phyloP scores from a whole-genome alignment of 53 echinoderm and acorn worm genomes.

The Holothuria leucospilota region DNA sequence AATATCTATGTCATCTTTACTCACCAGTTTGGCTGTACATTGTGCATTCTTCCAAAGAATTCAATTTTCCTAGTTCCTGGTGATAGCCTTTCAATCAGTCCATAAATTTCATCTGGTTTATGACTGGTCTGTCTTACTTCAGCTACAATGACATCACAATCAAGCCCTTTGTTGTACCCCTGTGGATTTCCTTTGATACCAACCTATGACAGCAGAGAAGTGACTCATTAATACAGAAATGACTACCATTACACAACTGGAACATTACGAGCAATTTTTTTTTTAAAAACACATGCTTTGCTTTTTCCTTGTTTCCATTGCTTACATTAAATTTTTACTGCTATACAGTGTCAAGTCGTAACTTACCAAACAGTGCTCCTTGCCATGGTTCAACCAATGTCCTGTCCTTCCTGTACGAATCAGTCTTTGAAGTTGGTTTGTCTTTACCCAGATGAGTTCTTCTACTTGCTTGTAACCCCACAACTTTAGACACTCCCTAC shows the following conservation, averaged over 20 bases:
- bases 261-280: no score
- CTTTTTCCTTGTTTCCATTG: no score
- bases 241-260: no score
- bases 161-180: constrained; percentile 94
- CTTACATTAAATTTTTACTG: no score
- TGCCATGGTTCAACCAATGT: constrained; percentile 99
- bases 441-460: constrained; percentile 99
- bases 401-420: constrained; percentile 96
- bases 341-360: not conserved
- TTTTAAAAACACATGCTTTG: no score
- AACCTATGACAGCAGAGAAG: constrained; percentile 60
- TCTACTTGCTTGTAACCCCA: constrained; percentile 94
- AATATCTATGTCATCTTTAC: not conserved
- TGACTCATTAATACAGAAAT: no score
- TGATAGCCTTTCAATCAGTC: constrained; percentile 93
- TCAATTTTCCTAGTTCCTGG: constrained; percentile 98
- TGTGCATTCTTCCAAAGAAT: constrained; percentile 95
- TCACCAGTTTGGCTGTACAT: constrained; percentile 99
- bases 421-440: constrained; percentile 94
- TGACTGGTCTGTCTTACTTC: constrained; percentile 98
- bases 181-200: constrained; percentile 91
- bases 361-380: constrained; percentile 97
- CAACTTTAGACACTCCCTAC: constrained; percentile 86
- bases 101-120: constrained; percentile 98
- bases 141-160: constrained; percentile 98